phyloP scores from a whole-genome alignment of 2,888 invertebrate genomes.

The Emmelina monodactyla region DNA sequence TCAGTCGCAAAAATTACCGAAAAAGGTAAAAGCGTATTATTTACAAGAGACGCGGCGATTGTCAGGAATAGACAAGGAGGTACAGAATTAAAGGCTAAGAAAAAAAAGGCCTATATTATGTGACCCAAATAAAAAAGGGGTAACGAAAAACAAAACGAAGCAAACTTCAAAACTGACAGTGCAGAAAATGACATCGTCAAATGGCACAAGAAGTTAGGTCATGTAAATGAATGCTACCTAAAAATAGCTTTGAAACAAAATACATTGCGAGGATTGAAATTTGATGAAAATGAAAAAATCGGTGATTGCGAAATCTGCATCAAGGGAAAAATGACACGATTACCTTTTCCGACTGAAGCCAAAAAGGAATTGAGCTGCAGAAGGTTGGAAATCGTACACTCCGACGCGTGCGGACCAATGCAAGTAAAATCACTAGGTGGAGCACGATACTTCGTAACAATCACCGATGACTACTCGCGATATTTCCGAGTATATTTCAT shows the following conservation, averaged over 20 bases:
- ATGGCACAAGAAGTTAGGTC: not conserved
- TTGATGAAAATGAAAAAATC: not conserved
- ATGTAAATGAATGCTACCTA: not conserved
- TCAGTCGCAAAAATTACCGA: too few species aligned
- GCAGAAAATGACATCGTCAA: not conserved
- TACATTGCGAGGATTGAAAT: too few species aligned
- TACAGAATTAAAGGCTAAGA: too few species aligned
- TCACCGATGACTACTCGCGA: not conserved
- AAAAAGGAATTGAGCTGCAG: not conserved
- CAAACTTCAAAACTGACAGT: not conserved
- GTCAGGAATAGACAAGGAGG: too few species aligned
- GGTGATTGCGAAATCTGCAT: constrained; percentile 2
- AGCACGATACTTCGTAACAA: not conserved
- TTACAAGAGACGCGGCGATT: too few species aligned
- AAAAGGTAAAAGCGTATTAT: too few species aligned
- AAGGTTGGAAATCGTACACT: constrained; percentile 7
- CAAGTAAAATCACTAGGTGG: not conserved
- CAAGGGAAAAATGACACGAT: not conserved
- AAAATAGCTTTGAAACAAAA: not conserved
- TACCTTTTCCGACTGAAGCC: not conserved
- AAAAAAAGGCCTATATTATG: too few species aligned
- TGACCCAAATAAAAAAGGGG: too few species aligned
- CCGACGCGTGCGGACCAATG: not conserved
- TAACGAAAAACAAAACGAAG: too few species aligned
- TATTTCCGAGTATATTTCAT: not conserved